These are phyloP conservation scores for Danio aesculapii DNA, from an alignment of 2,797 vertebrate species.

Conservation along the genomic window DNA sequence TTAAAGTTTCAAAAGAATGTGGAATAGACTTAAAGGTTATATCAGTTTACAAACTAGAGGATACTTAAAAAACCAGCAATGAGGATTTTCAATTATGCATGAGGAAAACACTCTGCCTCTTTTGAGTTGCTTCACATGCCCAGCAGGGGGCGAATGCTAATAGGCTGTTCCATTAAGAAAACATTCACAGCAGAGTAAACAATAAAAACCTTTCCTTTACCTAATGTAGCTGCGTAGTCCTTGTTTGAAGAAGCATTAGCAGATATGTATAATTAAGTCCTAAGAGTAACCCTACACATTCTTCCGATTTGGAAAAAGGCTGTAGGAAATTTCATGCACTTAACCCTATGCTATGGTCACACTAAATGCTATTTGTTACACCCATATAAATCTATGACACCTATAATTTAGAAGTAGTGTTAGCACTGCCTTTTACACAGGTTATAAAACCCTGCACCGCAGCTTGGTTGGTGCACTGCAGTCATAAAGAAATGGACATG, in stretches of 20 bases:
- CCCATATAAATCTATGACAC: too few relatives aligned
- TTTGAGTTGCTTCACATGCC: conserved; percentile 14
- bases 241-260: not conserved
- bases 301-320: conserved; percentile 51
- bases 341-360: too few relatives aligned
- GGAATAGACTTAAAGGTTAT: conserved; percentile 1
- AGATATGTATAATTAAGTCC: conserved; percentile 58
- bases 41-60: conserved; percentile 18
- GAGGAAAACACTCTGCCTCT: not conserved
- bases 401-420: too few relatives aligned
- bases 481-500: too few relatives aligned
- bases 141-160: conserved; percentile 30
- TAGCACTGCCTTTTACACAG: too few relatives aligned
- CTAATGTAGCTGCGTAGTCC: not conserved
- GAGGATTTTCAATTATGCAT: conserved; percentile 33
- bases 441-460: too few relatives aligned
- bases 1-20: not conserved
- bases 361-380: too few relatives aligned
- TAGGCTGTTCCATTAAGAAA: conserved; percentile 8
- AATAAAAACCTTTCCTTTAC: not conserved
- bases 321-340: too few relatives aligned
- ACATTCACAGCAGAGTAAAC: not conserved
- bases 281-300: conserved; percentile 85
- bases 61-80: conserved; percentile 1
- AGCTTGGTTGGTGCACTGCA: too few relatives aligned